A percentile compares a stretch with the other conserved stretches of the same genome.
These are phyloP conservation scores for Melinaea menophilus DNA, from an alignment of 2,888 invertebrate genomes.

Conservation along the genomic window DNA sequence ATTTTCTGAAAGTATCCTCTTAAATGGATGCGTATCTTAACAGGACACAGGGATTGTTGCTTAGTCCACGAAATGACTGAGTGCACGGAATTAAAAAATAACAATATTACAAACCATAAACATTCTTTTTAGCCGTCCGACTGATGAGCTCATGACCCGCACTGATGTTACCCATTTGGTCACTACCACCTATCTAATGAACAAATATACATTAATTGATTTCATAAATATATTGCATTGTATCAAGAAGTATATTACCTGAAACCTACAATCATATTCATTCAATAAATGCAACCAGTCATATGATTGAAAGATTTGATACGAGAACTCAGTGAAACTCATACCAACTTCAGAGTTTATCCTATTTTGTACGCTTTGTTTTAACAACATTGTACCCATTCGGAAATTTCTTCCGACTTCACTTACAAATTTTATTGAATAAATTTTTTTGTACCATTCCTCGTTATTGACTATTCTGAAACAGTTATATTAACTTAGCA, in stretches of 20 bases:
- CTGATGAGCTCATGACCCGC: conserved; percentile 95
- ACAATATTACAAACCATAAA: conserved; percentile 79
- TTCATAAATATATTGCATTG: not conserved
- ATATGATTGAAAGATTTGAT: conserved; percentile 97
- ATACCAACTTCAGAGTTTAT: conserved; percentile 88
- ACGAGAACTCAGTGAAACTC: conserved; percentile 97
- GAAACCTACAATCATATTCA: conserved; percentile 88
- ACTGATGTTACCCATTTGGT: conserved; percentile 98
- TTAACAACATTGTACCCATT: conserved; percentile 91
- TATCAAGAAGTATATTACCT: conserved; percentile 71
- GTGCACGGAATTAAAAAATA: not conserved
- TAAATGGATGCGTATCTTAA: too few relatives aligned
- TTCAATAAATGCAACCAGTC: conserved; percentile 93
- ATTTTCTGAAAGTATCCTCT: too few relatives aligned
- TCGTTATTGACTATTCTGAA: conserved; percentile 91
- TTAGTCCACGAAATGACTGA: too few relatives aligned
- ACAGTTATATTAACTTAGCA: conserved; percentile 18
- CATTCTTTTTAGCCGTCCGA: conserved; percentile 79
- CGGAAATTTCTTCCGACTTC: conserved; percentile 90
- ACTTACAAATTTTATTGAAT: conserved; percentile 88
- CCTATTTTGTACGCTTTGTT: conserved; percentile 86
- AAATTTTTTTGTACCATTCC: conserved; percentile 89
- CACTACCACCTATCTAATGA: conserved; percentile 92
- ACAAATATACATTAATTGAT: conserved; percentile 4
- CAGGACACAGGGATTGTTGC: too few relatives aligned